These are phyloP conservation scores for Xiphophorus hellerii DNA, from an alignment of 2,113 vertebrate species.

Conservation along the genomic window DNA sequence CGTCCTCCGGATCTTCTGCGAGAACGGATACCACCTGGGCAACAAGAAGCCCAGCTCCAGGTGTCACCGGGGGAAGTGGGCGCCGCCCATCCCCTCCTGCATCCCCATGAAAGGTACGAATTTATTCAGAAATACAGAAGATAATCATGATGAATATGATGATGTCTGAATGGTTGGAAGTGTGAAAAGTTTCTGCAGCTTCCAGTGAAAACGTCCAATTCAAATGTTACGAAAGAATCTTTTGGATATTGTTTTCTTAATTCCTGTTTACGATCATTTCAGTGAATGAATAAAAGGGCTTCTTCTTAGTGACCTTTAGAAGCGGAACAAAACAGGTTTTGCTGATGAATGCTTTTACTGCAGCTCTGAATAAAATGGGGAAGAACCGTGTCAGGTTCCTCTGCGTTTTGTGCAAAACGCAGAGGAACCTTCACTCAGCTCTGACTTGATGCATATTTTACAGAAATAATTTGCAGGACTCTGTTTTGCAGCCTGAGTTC, in stretches of 20 bases:
- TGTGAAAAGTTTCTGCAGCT: too few species aligned
- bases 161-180: too few species aligned
- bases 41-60: conserved; percentile 18
- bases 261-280: too few species aligned
- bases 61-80: conserved; percentile 72
- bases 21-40: conserved; percentile 66
- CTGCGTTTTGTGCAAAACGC: neutral
- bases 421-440: neutral
- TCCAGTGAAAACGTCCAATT: too few species aligned
- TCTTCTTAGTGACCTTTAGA: neutral
- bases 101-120: conserved; percentile 56
- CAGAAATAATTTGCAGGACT: neutral
- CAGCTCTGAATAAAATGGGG: neutral
- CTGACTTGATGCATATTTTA: neutral
- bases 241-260: too few species aligned
- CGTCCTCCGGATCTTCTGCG: conserved; percentile 76
- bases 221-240: too few species aligned
- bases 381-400: neutral
- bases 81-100: conserved; percentile 59
- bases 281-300: too few species aligned
- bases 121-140: neutral
- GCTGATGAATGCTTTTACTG: neutral
- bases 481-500: neutral
- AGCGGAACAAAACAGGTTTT: neutral
- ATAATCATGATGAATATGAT: neutral